phyloP scores from a whole-genome alignment of 2,797 vertebrate genomes.

The Malurus leucopterus region DNA sequence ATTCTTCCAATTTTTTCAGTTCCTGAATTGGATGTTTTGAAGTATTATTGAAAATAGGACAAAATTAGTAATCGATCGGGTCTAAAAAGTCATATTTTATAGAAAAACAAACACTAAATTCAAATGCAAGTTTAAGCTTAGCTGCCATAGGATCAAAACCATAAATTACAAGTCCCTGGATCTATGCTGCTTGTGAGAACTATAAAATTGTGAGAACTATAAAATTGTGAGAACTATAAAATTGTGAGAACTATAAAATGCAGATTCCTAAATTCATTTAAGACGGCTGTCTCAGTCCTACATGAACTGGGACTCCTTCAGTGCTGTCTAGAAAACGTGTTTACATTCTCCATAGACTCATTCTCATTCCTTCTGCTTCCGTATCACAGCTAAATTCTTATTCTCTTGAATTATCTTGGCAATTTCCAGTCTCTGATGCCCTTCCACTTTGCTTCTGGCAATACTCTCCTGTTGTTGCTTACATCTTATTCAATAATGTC shows the following conservation, averaged over 20 bases:
- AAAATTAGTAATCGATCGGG: background rate
- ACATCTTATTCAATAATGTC: background rate
- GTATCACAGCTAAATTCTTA: background rate
- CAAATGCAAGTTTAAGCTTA: background rate
- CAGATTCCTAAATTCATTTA: background rate
- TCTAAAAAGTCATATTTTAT: background rate
- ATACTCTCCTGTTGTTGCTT: background rate
- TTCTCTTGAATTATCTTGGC: background rate
- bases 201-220: background rate
- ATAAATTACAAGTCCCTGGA: background rate
- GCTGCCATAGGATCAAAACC: background rate
- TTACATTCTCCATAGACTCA: background rate
- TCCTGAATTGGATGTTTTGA: background rate
- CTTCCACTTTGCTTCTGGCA: background rate
- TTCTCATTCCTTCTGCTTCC: background rate
- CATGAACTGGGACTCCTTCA: rapidly evolving
- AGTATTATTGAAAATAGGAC: background rate
- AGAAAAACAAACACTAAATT: background rate
- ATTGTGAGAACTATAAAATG: background rate
- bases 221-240: background rate
- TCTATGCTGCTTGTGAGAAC: background rate
- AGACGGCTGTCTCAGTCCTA: rapidly evolving
- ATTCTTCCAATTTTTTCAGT: background rate
- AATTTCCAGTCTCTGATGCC: background rate
- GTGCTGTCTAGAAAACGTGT: background rate